Evolutionary conservation across 2,113 vertebrate species (phyloP), one percentile per base, ranked within the genome.

Genomic region (Polypterus bichir): DNA sequence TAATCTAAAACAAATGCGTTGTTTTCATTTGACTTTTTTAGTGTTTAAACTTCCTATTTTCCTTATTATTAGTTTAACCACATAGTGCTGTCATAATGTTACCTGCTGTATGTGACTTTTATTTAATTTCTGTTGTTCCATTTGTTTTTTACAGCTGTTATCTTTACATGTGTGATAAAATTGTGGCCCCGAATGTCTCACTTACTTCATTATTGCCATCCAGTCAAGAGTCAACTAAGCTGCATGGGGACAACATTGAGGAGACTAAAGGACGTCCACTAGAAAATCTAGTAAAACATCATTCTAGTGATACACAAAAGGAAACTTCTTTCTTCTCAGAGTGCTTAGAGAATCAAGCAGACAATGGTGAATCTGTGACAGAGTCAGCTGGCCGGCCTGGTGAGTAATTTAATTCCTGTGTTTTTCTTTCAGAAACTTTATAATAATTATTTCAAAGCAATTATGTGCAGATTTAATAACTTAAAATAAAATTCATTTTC

Each of bases 161-260:
- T 83, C 83, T 98, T 73, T 97, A 96, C 73, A 94, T 96, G 63
- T 98, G 92, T 59, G 94, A 98, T 79, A 97, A 97, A 79, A 88
- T 97, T 83, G 89, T 97, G 81, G 93, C 96, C 7, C 96, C 94
- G 44, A 97, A 97, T 49, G 93, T 98, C 47, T 97, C 93, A 2
- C 84, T 91, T 60, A 81, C 84, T 56, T 77, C 79, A 66, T 66
- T 77, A 46, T 74, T 85, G 65, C 75, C 82, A 6, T 86, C 83
- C 49, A 76, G 75, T 66, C 88, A 86, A 66, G 88, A 89, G 64
- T 55, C 65, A 59, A 62, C 82, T 46, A 88, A 85, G 77, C 44
- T 72, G 10, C 7, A 62, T 49, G 74, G 72, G 60, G 87, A 71
- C 75, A 76, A 87, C 71, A 77, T 78, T n/a, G 91, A 94, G 70